Percentiles rank a stretch among this genome's conserved stretches.
These are phyloP conservation scores for Ptychadena robeensis DNA, from an alignment of 2,797 vertebrate species.

Conservation along the genomic window DNA sequence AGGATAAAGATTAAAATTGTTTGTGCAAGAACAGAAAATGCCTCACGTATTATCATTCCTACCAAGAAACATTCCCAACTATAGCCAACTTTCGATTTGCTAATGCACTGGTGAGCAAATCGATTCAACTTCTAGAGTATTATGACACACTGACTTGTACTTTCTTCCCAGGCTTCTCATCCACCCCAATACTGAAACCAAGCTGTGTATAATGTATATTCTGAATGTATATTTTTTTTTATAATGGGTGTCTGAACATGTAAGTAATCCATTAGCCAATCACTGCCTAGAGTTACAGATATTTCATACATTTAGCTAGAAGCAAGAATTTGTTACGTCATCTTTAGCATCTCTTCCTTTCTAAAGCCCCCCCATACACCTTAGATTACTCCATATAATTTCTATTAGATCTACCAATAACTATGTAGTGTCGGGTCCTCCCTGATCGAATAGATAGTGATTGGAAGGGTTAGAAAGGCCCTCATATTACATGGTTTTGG, in stretches of 20 bases:
- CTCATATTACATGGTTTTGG: no score
- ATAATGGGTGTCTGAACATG: conserved; percentile 29
- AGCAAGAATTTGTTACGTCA: conserved; percentile 3
- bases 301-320: conserved; percentile 19
- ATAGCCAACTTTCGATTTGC: not conserved
- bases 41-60: no score
- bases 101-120: not conserved
- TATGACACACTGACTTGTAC: not conserved
- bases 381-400: no score
- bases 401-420: no score
- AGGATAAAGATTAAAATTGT: no score
- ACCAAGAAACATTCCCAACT: not conserved
- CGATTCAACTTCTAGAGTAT: no score
- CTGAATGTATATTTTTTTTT: no score
- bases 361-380: no score
- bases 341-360: not conserved
- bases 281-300: conserved; percentile 14
- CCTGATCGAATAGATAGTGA: no score
- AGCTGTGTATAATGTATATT: conserved; percentile 30
- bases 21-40: not conserved
- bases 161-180: not conserved
- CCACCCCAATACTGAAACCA: conserved; percentile 14
- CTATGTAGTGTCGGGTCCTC: no score
- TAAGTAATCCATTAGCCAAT: conserved; percentile 12
- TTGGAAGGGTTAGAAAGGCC: no score